Evolutionary conservation across 2,113 vertebrate genomes (phyloP), one percentile per base, ranked within the genome.

Genomic region (Nansenia antarctica): DNA sequence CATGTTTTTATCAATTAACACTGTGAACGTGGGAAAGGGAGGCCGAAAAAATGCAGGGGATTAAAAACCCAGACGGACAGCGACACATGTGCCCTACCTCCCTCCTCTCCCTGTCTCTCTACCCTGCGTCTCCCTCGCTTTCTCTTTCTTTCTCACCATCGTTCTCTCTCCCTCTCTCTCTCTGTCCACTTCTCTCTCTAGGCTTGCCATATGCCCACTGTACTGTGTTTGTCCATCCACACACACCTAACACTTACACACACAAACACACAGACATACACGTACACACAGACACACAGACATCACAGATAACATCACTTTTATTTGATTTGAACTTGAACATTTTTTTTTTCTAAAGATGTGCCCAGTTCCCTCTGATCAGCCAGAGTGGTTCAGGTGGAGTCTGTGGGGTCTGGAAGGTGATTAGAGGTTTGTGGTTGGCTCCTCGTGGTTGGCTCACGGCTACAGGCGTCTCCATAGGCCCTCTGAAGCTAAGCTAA

Each of bases 1-100:
- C 72, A 82, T 81, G 82, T 84, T 90, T 92, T 92, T 91, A 92
- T 92, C 92, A 92, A 92, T 93, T 92, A 93, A 88, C 87, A 89
- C 88, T 82, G 75, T 73, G 85, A 90, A 91, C 90, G 87, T 92
- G 92, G 92, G 91, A 93, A 93, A 78, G 86, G 70, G 78, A 85
- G 79, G 72, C 81, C 67, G 82, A 76, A 88, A 89, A 83, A 89
- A 90, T 89, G 78, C 62, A 82, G 71, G 72, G 88, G 90, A 92
- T 92, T 92, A 92, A 87, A 88, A 73, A 66, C 69, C 0, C 68
- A 84, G 88, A 93, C 59, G 86, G 91, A 92, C 89, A 86, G 87
- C 87, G 83, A 70, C 92, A 93, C 85, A 90, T 92, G 91, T 78
- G 78, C 5, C 73, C 42, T 31, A 49, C 65, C 76, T 66, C 20